A percentile compares a stretch with the other conserved stretches of the same genome.
phyloP scores from a whole-genome alignment of 2,888 invertebrate genomes.

The Pristionchus exspectatus region DNA sequence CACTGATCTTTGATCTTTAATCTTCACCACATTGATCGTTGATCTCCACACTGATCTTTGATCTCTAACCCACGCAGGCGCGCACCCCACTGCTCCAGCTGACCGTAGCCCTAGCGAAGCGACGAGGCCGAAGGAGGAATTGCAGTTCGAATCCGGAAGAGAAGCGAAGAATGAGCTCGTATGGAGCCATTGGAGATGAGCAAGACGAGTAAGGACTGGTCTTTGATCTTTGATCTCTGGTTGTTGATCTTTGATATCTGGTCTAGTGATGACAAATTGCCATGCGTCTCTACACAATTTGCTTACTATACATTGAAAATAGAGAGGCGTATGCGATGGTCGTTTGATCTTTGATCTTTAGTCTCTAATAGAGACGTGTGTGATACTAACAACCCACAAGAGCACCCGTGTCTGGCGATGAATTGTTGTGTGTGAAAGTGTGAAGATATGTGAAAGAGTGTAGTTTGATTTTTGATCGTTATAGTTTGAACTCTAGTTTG shows the following conservation, averaged over 20 bases:
- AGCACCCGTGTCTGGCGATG: background rate
- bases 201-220: constrained; percentile 64
- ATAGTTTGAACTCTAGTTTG: background rate
- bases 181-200: constrained; percentile 70
- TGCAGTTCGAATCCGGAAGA: constrained; percentile 16
- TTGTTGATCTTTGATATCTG: background rate
- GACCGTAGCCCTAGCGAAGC: background rate
- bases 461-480: constrained; percentile 16
- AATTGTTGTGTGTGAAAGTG: background rate
- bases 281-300: too few species aligned
- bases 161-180: constrained; percentile 65
- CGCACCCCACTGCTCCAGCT: background rate
- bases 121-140: background rate
- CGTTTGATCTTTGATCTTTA: too few species aligned
- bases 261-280: too few species aligned
- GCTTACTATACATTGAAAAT: too few species aligned
- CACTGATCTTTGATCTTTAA: too few species aligned
- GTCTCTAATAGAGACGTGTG: background rate
- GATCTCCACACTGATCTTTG: background rate
- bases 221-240: background rate
- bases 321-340: too few species aligned
- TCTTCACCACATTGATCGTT: background rate
- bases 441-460: too few species aligned
- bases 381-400: background rate
- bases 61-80: background rate